Evolutionary conservation across 2,797 vertebrate genomes (phyloP).

Genomic region (Sebastolobus altivelis): DNA sequence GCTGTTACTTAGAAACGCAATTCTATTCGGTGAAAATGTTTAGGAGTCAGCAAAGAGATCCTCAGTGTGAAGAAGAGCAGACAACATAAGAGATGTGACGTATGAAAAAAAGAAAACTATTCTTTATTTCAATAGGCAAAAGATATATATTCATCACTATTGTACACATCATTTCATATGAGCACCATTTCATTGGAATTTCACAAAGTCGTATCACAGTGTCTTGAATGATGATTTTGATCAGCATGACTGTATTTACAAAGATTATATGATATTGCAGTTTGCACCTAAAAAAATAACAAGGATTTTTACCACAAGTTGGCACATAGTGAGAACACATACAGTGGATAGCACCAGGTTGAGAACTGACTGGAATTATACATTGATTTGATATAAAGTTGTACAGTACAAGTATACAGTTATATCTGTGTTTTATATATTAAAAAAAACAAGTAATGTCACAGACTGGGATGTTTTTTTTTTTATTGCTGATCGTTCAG

Average conservation of each 20-base stretch:
- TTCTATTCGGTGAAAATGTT: not conserved
- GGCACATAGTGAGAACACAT: constrained; percentile 72
- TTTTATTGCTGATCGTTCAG: constrained; percentile 27
- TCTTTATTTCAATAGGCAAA: constrained; percentile 65
- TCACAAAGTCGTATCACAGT: constrained; percentile 60
- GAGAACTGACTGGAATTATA: constrained; percentile 67
- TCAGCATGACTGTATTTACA: constrained; percentile 60
- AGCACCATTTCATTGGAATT: constrained; percentile 71
- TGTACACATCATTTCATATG: constrained; percentile 56
- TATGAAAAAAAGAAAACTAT: constrained; percentile 46
- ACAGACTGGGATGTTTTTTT: constrained; percentile 35
- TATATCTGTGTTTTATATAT: constrained; percentile 13
- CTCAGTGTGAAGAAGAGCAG: not conserved
- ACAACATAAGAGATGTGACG: not conserved
- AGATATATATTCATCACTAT: constrained; percentile 53
- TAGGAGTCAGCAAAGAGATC: not conserved
- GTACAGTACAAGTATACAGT: constrained; percentile 62
- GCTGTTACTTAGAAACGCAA: too few species aligned
- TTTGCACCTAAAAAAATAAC: constrained; percentile 38
- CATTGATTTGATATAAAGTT: constrained; percentile 41
- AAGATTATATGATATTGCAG: constrained; percentile 45
- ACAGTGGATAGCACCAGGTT: constrained; percentile 73
- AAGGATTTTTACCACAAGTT: constrained; percentile 59
- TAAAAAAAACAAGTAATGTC: constrained; percentile 22
- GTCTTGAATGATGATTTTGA: constrained; percentile 61